A percentile compares a stretch with the other conserved stretches of the same genome.
phyloP scores from a whole-genome alignment of 2,797 vertebrate species.

The Pseudotriccus pelzelni region DNA sequence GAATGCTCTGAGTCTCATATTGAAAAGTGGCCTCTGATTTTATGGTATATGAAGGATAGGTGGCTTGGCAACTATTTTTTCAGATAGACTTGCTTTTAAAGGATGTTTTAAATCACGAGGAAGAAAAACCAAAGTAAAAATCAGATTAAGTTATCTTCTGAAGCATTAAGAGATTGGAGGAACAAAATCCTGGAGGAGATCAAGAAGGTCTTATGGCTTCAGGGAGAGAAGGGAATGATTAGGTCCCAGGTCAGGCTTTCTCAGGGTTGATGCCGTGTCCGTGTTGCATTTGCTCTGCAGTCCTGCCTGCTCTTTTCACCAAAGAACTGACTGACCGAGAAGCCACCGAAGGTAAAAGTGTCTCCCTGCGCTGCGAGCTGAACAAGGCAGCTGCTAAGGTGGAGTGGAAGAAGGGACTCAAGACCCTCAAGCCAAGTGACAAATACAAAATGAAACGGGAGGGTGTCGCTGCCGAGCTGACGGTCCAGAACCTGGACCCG shows the following conservation, averaged over 20 bases:
- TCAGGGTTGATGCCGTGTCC: conserved; percentile 7
- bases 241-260: not conserved
- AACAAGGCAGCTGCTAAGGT: conserved; percentile 69
- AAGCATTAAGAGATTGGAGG: not conserved
- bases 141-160: not conserved
- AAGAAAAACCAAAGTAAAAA: not conserved
- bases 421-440: conserved; percentile 73
- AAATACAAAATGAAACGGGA: conserved; percentile 78
- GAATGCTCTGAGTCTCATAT: not conserved
- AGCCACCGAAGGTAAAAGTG: conserved; percentile 44
- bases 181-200: not conserved
- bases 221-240: not conserved
- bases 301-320: conserved; percentile 74
- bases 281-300: conserved; percentile 54
- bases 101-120: rapidly evolving
- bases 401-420: conserved; percentile 82
- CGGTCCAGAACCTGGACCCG: conserved; percentile 6
- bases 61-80: not conserved
- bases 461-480: conserved; percentile 73
- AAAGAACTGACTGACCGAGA: conserved; percentile 56
- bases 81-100: not conserved
- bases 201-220: not conserved
- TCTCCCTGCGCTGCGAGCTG: conserved; percentile 65
- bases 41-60: not conserved
- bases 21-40: not conserved